A percentile compares a stretch with the other conserved stretches of the same genome.
Conservation (phyloP, 2,113 vertebrate genomes). For the Carassius auratus region DNA sequence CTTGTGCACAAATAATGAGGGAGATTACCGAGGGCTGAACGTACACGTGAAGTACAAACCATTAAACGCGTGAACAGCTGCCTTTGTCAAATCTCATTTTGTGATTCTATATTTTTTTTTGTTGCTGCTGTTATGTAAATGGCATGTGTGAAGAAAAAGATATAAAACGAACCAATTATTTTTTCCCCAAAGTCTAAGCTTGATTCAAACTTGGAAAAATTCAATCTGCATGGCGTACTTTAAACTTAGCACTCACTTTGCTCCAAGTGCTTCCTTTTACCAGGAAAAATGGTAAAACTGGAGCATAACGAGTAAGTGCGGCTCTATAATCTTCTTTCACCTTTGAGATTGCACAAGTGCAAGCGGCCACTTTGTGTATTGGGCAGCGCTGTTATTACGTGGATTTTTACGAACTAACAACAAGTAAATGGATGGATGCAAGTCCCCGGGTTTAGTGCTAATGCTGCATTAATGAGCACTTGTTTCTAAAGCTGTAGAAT, state of each 20-base stretch:
- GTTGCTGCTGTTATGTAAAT: conserved; percentile 54
- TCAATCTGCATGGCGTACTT: conserved; percentile 3
- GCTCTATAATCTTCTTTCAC: conserved; percentile 44
- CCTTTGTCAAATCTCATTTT: conserved; percentile 56
- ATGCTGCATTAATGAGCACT: conserved; percentile 56
- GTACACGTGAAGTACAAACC: conserved; percentile 43
- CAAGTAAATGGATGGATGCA: conserved; percentile 59
- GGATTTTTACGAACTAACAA: conserved; percentile 54
- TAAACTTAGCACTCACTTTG: conserved; percentile 44
- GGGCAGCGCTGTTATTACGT: conserved; percentile 52
- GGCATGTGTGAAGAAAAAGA: conserved; percentile 19
- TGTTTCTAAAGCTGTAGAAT: conserved; percentile 47
- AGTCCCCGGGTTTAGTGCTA: conserved; percentile 51
- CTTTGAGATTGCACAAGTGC: conserved; percentile 50
- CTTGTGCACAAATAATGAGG: conserved; percentile 48
- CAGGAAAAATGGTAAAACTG: conserved; percentile 44
- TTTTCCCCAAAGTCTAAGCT: conserved; percentile 22
- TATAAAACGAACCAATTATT: conserved; percentile 53
- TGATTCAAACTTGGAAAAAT: conserved; percentile 42
- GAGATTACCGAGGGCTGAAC: conserved; percentile 47
- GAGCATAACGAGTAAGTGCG: conserved; percentile 35
- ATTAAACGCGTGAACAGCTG: conserved; percentile 34
- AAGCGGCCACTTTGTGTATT: conserved; percentile 53
- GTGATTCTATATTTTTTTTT: conserved; percentile 37
- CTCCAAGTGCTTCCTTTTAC: conserved; percentile 37